Percentiles rank a stretch among this genome's conserved stretches.
Evolutionary conservation across 2,113 vertebrate species (phyloP).

Genomic region (Crocuta crocuta): DNA sequence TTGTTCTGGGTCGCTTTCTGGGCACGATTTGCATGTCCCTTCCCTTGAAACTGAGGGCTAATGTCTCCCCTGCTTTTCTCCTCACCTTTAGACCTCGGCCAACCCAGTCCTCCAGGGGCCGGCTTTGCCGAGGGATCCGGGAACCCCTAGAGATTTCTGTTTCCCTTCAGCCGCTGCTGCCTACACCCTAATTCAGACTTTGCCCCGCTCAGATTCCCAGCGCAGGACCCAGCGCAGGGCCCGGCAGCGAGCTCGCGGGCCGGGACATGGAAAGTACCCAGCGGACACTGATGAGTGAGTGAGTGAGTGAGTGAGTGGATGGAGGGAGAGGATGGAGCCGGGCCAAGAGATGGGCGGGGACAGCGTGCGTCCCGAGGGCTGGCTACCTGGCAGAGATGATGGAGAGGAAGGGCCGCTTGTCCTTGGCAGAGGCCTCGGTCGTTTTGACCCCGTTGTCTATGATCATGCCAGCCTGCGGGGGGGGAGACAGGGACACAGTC

Average conservation of each 20-base stretch:
- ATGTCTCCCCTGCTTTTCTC: neutral
- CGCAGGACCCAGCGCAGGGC: too few species aligned
- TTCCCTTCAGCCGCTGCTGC: neutral
- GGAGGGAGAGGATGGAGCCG: neutral
- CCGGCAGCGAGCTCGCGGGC: accelerated
- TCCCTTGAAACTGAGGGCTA: accelerated
- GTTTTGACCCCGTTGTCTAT: constrained; percentile 98
- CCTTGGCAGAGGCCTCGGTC: constrained; percentile 93
- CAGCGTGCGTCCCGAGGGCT: accelerated
- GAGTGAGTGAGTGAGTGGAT: accelerated
- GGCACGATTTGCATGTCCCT: neutral
- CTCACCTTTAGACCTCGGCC: neutral
- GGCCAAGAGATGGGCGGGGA: accelerated
- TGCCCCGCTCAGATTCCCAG: neutral
- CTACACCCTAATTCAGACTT: neutral
- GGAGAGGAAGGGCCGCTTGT: constrained; percentile 96
- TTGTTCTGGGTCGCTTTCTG: too few species aligned
- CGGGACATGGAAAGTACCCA: accelerated
- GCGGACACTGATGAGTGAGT: accelerated
- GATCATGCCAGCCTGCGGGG: constrained; percentile 95
- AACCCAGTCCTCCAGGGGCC: neutral
- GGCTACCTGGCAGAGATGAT: constrained; percentile 95
- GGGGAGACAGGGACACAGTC: neutral
- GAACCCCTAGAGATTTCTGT: neutral
- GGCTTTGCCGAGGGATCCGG: neutral